Base-by-base conservation (phyloP, 2,888 invertebrate species). In the Agapetus fuscipes region DNA sequence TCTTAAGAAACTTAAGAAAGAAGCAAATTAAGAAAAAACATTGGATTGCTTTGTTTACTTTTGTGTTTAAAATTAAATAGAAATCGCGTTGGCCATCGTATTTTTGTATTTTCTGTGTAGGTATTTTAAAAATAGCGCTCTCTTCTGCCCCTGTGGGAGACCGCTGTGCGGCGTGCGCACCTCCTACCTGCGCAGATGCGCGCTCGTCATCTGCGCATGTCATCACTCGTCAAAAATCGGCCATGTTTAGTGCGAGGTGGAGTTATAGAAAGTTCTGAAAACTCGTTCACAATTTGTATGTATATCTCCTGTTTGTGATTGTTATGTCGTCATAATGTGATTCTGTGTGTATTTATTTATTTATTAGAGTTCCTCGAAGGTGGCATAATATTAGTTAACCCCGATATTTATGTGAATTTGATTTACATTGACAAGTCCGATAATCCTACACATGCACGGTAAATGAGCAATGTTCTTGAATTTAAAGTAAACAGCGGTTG, bases 191-290 rank as follows among this genome's bases (percentile, higher is more conserved):
- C 3, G 15, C 17, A 10, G 27, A 30, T 43, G 43, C 43, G 43
- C 43, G 35, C 24, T 43, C 36, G 39, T 39, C 39, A 27, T 30
- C 43, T 39, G 43, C 43, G 43, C 43, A 43, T 43, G 43, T 43
- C 43, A 43, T 43, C 43, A 39, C 32, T 39, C 39, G 39, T 43
- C 43, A 43, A 43, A 43, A 31, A 39, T 43, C 43, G 43, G 43
- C 43, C 43, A 43, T 43, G 41, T 41, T 43, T 33, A 43, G 39
- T 39, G 35, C 43, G 33, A 43, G 43, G 36, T 34, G 43, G 43
- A 39, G 36, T 43, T 43, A 25, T 43, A 43, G 43, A 43, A 43
- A 43, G 43, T 43, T 39, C 39, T 39, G 39, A 39, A 43, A 43
- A 43, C 36, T 39, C 35, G 39, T 39, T 36, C 43, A 33, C 39